Conservation (phyloP, 2,888 invertebrate species). For the Troglohyphantes excavatus region DNA sequence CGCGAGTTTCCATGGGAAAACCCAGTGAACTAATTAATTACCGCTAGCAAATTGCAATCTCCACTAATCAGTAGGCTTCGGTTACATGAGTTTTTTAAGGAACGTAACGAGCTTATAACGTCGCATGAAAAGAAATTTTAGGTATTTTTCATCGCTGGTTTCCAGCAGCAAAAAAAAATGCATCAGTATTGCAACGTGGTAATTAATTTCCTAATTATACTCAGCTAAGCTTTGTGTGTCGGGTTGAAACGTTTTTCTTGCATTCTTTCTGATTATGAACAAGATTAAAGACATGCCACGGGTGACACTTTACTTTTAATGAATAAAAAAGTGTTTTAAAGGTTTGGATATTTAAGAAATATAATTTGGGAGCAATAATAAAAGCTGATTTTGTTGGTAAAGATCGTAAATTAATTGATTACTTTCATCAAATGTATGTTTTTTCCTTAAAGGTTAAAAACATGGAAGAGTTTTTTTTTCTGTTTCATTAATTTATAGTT, state of each 20-base stretch:
- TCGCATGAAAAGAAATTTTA: not conserved
- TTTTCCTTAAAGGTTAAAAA: too few species aligned
- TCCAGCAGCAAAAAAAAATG: not conserved
- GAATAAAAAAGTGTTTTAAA: not conserved
- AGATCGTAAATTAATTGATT: too few species aligned
- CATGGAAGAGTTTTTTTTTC: too few species aligned
- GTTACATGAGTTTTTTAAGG: not conserved
- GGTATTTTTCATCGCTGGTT: not conserved
- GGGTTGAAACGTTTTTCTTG: conserved; percentile 2
- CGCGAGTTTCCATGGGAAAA: not conserved
- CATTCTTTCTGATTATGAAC: conserved; percentile 15
- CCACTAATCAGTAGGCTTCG: conserved; percentile 4
- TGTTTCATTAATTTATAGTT: too few species aligned
- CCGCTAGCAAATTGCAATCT: not conserved
- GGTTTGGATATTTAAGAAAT: not conserved
- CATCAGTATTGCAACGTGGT: not conserved
- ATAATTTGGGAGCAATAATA: not conserved
- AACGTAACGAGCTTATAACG: conserved; percentile 33
- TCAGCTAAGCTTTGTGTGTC: not conserved
- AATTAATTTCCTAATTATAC: conserved; percentile 52
- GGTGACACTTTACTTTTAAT: not conserved
- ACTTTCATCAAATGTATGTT: too few species aligned
- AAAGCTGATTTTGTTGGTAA: too few species aligned
- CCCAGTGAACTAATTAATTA: conserved; percentile 25
- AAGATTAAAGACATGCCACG: not conserved